Base-by-base conservation (phyloP, 2,113 vertebrate species). In the Leucoraja erinaceus region DNA sequence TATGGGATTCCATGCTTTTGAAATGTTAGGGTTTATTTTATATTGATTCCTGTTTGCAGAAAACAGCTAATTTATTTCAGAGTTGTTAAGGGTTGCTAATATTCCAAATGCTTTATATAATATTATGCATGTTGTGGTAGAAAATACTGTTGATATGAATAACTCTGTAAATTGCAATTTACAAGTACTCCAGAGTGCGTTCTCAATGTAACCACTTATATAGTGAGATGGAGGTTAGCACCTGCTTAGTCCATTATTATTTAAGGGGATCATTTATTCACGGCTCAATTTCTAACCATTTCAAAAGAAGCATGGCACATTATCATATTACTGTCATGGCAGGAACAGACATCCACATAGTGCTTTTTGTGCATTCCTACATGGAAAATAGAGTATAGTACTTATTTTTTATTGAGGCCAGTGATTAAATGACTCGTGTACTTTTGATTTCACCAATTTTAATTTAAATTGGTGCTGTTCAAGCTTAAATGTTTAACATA, bases 171-270 rank as follows among this genome's bases (percentile, higher is more conserved):
- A 83, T 83, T 83, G 79, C 54, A 10, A 83, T 83, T 25, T 83
- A 56, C 54, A 83, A 83, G 79, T 83, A 59, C 79, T 83, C 54
- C 79, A 83, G 20, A 83, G 79, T 83, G 54, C 47, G 22, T 83
- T 83, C 79, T 25, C 47, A 83, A 56, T 83, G 47, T 28, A 83
- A 54, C 79, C 54, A 83, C 79, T 83, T 56, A 28, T 25, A 47
- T 25, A 56, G 79, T 59, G 54, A 56, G 79, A 83, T 56, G 47
- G 79, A 12, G 79, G 22, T 83, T 59, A 59, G 7, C 47, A 83
- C 79, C 79, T 10, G 56, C 79, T 28, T 54, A 83, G 25, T 3
- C 79, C 5, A 83, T 83, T 54, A 59, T 56, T 59, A 56, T 28
- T 56, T 56, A 83, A 83, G 22, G 6, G 54, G 79, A 83, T 25